Conservation (phyloP, 2,113 vertebrate genomes). For the Atherinomorus stipes region DNA sequence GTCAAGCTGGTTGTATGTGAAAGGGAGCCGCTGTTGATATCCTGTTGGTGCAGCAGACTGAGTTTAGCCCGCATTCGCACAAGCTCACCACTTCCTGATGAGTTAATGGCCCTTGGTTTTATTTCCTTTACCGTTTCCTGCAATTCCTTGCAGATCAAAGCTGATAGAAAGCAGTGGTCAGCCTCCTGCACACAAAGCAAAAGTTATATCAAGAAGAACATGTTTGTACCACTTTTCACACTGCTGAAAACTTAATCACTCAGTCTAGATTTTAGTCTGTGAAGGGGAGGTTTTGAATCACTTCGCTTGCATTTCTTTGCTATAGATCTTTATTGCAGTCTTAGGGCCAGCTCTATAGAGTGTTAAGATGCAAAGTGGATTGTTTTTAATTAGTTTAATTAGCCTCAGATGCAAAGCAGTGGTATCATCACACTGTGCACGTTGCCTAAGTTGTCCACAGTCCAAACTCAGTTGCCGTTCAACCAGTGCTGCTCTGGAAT, state of each 20-base stretch:
- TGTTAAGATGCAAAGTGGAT: background rate
- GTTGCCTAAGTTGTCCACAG: slow-evolving; percentile 9
- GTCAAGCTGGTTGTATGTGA: background rate
- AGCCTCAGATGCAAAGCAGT: background rate
- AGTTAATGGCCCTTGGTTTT: slow-evolving; percentile 62
- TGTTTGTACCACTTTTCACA: background rate
- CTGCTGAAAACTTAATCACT: background rate
- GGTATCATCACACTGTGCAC: background rate
- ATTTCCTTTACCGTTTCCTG: slow-evolving; percentile 75
- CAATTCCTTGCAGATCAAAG: slow-evolving; percentile 69
- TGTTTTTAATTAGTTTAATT: background rate
- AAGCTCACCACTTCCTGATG: slow-evolving; percentile 64
- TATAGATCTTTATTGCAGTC: background rate
- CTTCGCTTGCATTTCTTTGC: background rate
- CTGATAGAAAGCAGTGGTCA: slow-evolving; percentile 22
- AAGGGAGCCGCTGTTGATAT: slow-evolving; percentile 36
- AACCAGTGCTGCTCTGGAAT: slow-evolving; percentile 41
- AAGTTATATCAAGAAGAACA: slow-evolving; percentile 4
- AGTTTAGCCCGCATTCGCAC: slow-evolving; percentile 50
- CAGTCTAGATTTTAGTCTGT: background rate
- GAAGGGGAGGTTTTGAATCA: background rate
- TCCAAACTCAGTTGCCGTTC: slow-evolving; percentile 15
- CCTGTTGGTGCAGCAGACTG: slow-evolving; percentile 45
- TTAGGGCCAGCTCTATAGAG: background rate
- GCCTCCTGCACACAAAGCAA: slow-evolving; percentile 21